A percentile compares a stretch with the other conserved stretches of the same genome.
Conservation (phyloP, 2,113 vertebrate genomes). For the Castor canadensis region DNA sequence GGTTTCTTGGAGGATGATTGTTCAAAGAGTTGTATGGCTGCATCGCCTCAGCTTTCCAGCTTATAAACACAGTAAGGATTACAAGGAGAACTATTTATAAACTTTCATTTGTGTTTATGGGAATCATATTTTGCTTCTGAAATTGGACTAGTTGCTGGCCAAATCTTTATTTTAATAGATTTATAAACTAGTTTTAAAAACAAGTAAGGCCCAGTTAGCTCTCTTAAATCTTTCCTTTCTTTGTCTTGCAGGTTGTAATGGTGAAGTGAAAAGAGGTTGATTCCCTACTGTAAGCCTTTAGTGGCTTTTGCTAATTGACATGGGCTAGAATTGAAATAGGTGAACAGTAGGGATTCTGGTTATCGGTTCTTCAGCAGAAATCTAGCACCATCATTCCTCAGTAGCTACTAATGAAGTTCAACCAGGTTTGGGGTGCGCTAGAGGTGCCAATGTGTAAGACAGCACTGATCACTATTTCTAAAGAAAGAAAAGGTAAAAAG, state of each 20-base stretch:
- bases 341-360: background rate
- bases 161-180: too few relatives aligned
- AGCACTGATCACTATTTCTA: background rate
- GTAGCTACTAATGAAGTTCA: constrained; percentile 22
- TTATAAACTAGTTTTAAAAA: too few relatives aligned
- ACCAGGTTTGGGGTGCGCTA: background rate
- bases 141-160: too few relatives aligned
- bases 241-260: background rate
- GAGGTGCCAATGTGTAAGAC: background rate
- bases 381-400: background rate
- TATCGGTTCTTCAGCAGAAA: constrained; percentile 35
- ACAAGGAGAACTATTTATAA: background rate
- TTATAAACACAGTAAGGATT: background rate
- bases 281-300: background rate
- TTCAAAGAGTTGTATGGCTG: background rate
- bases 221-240: background rate
- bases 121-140: too few relatives aligned
- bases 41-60: background rate
- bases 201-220: background rate
- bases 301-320: constrained; percentile 42
- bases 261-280: constrained; percentile 12
- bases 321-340: constrained; percentile 3
- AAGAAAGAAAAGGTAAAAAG: background rate
- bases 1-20: background rate
- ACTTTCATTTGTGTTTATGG: background rate